Base-by-base conservation (phyloP, 2,113 vertebrate genomes). In the Amphilophus citrinellus region DNA sequence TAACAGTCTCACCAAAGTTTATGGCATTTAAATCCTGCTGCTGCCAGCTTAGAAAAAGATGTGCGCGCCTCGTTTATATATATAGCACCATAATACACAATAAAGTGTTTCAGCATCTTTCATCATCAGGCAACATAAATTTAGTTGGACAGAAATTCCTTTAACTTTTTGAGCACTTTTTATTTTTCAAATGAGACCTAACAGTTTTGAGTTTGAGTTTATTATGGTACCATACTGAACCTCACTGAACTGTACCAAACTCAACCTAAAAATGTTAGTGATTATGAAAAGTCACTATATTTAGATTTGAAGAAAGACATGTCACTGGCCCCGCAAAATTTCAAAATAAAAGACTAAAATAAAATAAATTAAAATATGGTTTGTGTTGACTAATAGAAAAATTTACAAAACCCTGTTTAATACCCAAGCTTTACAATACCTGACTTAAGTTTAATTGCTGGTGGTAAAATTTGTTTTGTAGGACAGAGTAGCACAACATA, bases 1-100 rank as follows among this genome's bases (percentile, higher is more conserved):
- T 5, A 73, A 73, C 57, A 22, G 62, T 17, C 58, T 61, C n/a
- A 3, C 27, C 63, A 18, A 77, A 15, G 10, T 61, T 62, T 71
- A 30, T 79, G 44, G 80, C 35, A 78, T 80, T 83, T 68, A 50
- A 78, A 61, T 75, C 42, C 42, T 65, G 50, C 22, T 1, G 1
- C 9, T 86, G 39, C 50, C 50, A 42, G 59, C 50, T 10, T 50
- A n/a, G 8, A 22, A 50, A 37, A 81, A 30, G 24, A 30, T n/a
- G 35, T 10, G 37, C n/a, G 63, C 60, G 35, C 18, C 24, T 53
- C 56, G 20, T 63, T 61, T 27, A 61, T 81, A 32, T 81, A 32
- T 42, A 60, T 15, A 71, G 7, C 59, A 27, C 15, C 79, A 61
- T 24, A 73, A 73, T 20, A 32, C 66, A 73, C 10, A 10, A 47